Evolutionary conservation across 2,113 vertebrate genomes (phyloP).

Genomic region (Neodontobutis hainanensis): DNA sequence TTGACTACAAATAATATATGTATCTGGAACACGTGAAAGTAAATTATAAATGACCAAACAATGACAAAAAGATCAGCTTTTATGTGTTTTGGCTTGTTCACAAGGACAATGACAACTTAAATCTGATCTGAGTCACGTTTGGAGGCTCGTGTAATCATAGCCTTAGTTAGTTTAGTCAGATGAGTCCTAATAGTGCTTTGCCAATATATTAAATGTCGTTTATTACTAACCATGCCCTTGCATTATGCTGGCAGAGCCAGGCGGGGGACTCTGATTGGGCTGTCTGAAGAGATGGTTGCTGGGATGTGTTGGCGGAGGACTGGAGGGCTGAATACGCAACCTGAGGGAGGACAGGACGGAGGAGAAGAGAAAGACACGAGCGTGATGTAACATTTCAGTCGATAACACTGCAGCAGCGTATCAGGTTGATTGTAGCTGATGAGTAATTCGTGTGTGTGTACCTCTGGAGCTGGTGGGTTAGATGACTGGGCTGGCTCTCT

Average conservation of each 20-base stretch:
- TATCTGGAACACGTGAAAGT: too few relatives aligned
- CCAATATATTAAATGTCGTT: not conserved
- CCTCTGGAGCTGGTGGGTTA: conserved; percentile 99
- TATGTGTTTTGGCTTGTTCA: too few relatives aligned
- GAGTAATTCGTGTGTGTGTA: conserved; percentile 53
- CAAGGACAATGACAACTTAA: too few relatives aligned
- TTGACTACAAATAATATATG: too few relatives aligned
- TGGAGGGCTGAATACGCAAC: conserved; percentile 97
- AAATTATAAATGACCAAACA: too few relatives aligned
- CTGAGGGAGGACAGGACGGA: conserved; percentile 75
- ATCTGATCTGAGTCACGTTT: too few relatives aligned
- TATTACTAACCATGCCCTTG: conserved; percentile 87
- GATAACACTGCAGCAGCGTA: conserved; percentile 48
- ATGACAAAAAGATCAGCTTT: too few relatives aligned
- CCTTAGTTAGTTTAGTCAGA: not conserved
- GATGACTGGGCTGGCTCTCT: conserved; percentile 96
- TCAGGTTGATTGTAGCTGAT: conserved; percentile 46
- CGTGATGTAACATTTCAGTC: conserved; percentile 59
- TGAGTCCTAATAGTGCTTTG: too few relatives aligned
- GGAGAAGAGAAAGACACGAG: conserved; percentile 38
- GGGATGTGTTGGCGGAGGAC: conserved; percentile 94
- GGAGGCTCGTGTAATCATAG: too few relatives aligned
- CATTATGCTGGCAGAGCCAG: conserved; percentile 85
- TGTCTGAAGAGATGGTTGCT: conserved; percentile 97
- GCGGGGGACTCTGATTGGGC: conserved; percentile 91